A percentile compares a stretch with the other conserved stretches of the same genome.
Evolutionary conservation across 2,888 invertebrate species (phyloP).

Genomic region (Heliconius cydno): DNA sequence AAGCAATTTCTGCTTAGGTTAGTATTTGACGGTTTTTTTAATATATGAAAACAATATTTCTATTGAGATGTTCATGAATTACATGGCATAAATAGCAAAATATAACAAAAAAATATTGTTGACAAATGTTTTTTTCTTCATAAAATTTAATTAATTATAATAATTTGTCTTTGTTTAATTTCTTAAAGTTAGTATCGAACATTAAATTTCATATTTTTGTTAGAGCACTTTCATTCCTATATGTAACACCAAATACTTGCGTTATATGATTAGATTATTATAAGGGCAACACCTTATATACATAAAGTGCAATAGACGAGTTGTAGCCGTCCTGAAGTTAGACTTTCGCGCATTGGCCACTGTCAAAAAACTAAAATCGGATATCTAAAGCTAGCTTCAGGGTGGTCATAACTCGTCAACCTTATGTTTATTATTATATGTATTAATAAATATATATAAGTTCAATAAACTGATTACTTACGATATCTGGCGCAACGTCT

Average conservation of each 20-base stretch:
- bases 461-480: constrained; percentile 54
- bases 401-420: no score
- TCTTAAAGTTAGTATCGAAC: not conserved
- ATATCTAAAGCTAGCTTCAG: no score
- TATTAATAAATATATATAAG: not conserved
- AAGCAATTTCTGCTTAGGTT: not conserved
- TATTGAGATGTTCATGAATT: no score
- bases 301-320: not conserved
- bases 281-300: not conserved
- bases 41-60: not conserved
- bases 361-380: no score
- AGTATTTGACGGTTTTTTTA: not conserved
- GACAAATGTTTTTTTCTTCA: no score
- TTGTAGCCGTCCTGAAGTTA: no score
- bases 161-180: not conserved
- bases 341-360: no score
- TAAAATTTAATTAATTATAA: no score
- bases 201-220: not conserved
- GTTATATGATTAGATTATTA: not conserved
- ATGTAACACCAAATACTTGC: not conserved
- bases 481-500: constrained; percentile 61
- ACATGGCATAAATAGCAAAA: no score
- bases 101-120: no score
- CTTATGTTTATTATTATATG: not conserved
- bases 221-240: not conserved